Evolutionary conservation across 2,888 invertebrate genomes (phyloP).

Genomic region (Odontocolon sp.): DNA sequence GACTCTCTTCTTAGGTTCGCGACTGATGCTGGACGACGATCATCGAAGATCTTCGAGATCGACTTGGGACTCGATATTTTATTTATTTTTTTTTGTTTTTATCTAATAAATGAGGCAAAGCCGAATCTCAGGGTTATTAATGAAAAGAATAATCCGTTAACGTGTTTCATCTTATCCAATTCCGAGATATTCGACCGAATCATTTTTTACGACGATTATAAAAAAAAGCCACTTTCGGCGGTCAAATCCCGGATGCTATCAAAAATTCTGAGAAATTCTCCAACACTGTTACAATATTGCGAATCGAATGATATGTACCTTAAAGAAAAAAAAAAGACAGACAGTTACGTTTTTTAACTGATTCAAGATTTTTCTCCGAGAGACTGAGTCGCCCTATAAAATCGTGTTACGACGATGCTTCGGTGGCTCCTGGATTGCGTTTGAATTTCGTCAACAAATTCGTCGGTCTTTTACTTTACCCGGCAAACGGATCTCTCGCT

Average conservation of each 20-base stretch:
- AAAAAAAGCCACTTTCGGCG: background rate
- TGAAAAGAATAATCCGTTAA: conserved; percentile 22
- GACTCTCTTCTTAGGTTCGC: background rate
- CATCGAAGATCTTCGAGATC: conserved; percentile 39
- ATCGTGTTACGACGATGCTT: conserved; percentile 52
- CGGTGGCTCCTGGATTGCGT: conserved; percentile 45
- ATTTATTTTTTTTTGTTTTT: no score
- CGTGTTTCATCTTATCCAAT: background rate
- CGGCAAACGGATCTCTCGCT: background rate
- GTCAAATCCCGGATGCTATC: background rate
- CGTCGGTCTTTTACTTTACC: conserved; percentile 15
- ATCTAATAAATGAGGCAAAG: conserved; percentile 68
- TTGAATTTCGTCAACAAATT: conserved; percentile 58
- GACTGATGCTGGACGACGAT: conserved; percentile 29
- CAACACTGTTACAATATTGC: background rate
- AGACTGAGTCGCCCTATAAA: conserved; percentile 38
- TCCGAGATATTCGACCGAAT: conserved; percentile 14
- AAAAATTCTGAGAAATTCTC: background rate
- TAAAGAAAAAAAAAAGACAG: no score
- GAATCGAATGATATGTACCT: background rate
- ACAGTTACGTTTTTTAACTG: no score
- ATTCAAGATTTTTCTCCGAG: no score
- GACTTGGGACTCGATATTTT: conserved; percentile 42
- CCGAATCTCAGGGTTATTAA: conserved; percentile 30
- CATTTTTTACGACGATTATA: conserved; percentile 42